Conservation (phyloP, 2,113 vertebrate genomes). For the Pterocles orientalis region DNA sequence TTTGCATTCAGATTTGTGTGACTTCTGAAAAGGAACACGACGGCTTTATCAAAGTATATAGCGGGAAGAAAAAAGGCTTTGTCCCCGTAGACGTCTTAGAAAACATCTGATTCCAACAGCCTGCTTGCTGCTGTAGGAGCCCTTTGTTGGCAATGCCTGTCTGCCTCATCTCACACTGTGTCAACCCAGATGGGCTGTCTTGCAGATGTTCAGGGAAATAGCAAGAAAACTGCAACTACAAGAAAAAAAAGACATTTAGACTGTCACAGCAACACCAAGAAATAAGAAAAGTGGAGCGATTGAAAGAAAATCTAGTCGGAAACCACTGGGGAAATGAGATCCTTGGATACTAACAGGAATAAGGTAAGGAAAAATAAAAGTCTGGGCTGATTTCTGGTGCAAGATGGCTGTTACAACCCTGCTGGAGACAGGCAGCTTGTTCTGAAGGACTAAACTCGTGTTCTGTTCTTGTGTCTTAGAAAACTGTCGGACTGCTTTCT, state of each 20-base stretch:
- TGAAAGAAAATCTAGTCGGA: neutral
- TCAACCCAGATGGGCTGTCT: conserved; percentile 64
- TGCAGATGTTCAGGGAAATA: conserved; percentile 65
- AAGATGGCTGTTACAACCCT: neutral
- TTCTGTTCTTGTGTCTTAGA: conserved; percentile 33
- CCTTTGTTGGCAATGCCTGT: conserved; percentile 48
- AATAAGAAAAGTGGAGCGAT: neutral
- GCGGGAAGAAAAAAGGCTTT: conserved; percentile 93
- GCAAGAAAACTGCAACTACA: conserved; percentile 44
- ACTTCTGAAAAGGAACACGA: conserved; percentile 85
- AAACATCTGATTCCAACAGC: conserved; percentile 83
- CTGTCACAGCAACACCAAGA: conserved; percentile 21
- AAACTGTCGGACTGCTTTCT: conserved; percentile 20
- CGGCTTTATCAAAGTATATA: conserved; percentile 91
- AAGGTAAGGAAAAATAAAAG: neutral
- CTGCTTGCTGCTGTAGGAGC: conserved; percentile 38
- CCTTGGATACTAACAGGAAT: neutral
- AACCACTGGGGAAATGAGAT: neutral
- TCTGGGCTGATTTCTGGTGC: conserved; percentile 19
- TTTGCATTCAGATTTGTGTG: conserved; percentile 87
- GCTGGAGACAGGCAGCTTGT: conserved; percentile 16
- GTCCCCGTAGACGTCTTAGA: conserved; percentile 90
- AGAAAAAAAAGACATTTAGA: conserved; percentile 54
- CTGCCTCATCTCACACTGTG: conserved; percentile 72
- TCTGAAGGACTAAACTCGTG: neutral